phyloP scores from a whole-genome alignment of 2,113 vertebrate genomes.

The Agelaius phoeniceus region DNA sequence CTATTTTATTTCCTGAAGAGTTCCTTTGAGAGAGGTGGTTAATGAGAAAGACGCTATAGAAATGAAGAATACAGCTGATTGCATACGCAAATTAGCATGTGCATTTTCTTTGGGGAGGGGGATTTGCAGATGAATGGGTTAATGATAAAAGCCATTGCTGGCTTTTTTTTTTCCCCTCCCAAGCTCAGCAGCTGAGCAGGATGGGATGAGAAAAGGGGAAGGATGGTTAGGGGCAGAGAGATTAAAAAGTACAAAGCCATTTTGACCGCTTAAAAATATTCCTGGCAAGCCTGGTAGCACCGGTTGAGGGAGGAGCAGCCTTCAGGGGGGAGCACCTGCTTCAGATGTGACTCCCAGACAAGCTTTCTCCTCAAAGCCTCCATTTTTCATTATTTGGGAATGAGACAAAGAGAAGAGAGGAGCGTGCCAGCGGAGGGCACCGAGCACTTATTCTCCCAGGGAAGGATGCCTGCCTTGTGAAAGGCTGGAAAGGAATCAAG shows the following conservation, averaged over 20 bases:
- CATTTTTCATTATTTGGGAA: neutral
- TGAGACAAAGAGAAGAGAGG: neutral
- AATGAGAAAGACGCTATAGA: constrained; percentile 39
- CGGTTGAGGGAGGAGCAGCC: neutral
- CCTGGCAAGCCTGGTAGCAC: neutral
- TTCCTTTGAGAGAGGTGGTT: constrained; percentile 42
- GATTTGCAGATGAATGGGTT: constrained; percentile 69
- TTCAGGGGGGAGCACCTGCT: neutral
- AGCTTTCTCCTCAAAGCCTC: neutral
- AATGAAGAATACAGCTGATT: constrained; percentile 61
- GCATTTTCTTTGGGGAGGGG: constrained; percentile 49
- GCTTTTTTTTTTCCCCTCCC: neutral
- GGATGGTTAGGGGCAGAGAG: neutral
- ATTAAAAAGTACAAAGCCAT: constrained; percentile 57
- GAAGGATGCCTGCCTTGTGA: neutral
- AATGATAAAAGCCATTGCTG: constrained; percentile 48
- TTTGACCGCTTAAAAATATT: constrained; percentile 25
- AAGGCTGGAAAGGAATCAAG: constrained; percentile 1
- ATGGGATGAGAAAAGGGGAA: neutral
- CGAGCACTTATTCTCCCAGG: neutral
- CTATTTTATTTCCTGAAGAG: constrained; percentile 42
- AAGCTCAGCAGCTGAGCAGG: constrained; percentile 11
- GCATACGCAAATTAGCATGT: constrained; percentile 57
- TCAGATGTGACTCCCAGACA: neutral
- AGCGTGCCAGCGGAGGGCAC: neutral